Percentiles rank a stretch among this genome's conserved stretches.
Conservation (phyloP, 64 coral and sea anemone genomes). For the Astreopora myriophthalma region DNA sequence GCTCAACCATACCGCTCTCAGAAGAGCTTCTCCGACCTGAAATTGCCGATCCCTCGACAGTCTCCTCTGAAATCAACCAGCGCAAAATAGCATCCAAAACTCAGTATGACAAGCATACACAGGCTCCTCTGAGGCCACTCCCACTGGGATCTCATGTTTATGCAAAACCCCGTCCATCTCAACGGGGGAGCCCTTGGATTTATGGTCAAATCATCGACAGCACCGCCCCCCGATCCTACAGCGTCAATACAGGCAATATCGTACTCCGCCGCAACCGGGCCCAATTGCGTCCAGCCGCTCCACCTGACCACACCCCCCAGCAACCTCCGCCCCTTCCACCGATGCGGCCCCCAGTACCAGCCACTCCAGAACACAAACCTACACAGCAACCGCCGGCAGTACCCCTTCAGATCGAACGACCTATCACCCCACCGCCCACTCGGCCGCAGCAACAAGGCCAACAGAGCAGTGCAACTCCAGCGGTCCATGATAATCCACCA, state of each 20-base stretch:
- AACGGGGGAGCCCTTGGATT: conserved; percentile 7
- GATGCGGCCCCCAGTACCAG: background rate
- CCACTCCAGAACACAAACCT: background rate
- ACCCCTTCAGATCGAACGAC: background rate
- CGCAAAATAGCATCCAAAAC: conserved; percentile 12
- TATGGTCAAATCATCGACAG: conserved; percentile 11
- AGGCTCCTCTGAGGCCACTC: conserved; percentile 1
- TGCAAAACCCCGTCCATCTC: conserved; percentile 19
- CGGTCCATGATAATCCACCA: background rate
- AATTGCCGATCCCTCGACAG: background rate
- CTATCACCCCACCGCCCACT: background rate
- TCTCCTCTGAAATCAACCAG: background rate
- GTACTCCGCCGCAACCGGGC: background rate
- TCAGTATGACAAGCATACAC: conserved; percentile 14
- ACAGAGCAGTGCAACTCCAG: background rate
- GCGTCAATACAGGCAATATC: background rate
- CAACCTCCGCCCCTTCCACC: background rate
- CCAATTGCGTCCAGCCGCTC: conserved; percentile 1
- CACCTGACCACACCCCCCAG: background rate
- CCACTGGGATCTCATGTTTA: conserved; percentile 28
- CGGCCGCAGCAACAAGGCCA: background rate
- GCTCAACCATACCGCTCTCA: conserved; percentile 15
- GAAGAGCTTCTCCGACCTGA: conserved; percentile 4
- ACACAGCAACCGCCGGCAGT: background rate
- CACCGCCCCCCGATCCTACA: conserved; percentile 3